These are phyloP conservation scores for Periophthalmus modestus DNA, from an alignment of 2,113 vertebrate species.

Conservation along the genomic window DNA sequence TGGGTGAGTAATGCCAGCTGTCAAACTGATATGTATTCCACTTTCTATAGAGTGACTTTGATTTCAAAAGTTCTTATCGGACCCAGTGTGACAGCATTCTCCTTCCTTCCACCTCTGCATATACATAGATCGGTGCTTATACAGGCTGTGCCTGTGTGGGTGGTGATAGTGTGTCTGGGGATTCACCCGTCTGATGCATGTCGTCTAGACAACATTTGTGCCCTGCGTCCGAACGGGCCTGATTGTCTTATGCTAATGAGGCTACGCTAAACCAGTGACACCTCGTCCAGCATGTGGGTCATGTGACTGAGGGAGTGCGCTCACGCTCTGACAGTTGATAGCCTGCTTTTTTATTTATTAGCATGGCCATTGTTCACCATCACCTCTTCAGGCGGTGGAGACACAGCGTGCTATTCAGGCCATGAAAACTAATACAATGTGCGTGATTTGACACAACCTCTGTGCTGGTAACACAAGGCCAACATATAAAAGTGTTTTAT, in stretches of 20 bases:
- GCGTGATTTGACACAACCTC: constrained; percentile 45
- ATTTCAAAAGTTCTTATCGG: neutral
- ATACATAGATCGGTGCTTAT: constrained; percentile 58
- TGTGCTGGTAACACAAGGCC: constrained; percentile 22
- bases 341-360: constrained; percentile 65
- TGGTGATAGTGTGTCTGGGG: constrained; percentile 71
- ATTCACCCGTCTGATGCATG: constrained; percentile 84
- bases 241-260: constrained; percentile 91
- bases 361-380: constrained; percentile 62
- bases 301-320: constrained; percentile 58
- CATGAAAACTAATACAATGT: constrained; percentile 44
- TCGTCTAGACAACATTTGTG: constrained; percentile 91
- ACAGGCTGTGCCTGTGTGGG: constrained; percentile 44
- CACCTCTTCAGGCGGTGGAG: constrained; percentile 51
- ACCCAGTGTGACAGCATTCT: neutral
- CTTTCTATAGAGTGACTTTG: neutral
- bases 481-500: constrained; percentile 18
- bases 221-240: constrained; percentile 76
- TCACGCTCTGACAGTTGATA: constrained; percentile 60
- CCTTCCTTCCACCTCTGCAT: neutral
- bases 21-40: too few species aligned
- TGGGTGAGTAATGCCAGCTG: neutral
- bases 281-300: constrained; percentile 67
- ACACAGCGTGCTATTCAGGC: constrained; percentile 46
- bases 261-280: constrained; percentile 72